A percentile compares a stretch with the other conserved stretches of the same genome.
These are phyloP conservation scores for Rhodinocichla rosea DNA, from an alignment of 2,113 vertebrate species.

Conservation along the genomic window DNA sequence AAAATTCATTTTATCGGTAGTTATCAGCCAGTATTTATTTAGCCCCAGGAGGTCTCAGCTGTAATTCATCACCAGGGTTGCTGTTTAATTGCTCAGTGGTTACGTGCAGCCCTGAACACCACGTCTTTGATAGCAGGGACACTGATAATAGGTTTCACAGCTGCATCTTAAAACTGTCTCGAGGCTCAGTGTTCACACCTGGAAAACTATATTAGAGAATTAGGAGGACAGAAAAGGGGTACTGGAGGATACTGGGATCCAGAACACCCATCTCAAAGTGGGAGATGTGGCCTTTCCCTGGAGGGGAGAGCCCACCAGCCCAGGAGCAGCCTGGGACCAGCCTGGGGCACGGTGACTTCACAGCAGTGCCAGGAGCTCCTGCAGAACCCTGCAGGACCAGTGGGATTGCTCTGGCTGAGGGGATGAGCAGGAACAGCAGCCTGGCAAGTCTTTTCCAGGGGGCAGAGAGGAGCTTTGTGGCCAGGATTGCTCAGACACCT, in stretches of 20 bases:
- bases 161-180: conserved; percentile 26
- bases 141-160: conserved; percentile 45
- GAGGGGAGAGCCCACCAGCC: neutral
- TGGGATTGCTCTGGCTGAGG: accelerated
- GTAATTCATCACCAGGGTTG: conserved; percentile 51
- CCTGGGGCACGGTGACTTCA: accelerated
- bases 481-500: neutral
- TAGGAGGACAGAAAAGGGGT: neutral
- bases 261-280: neutral
- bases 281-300: neutral
- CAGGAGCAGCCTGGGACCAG: accelerated
- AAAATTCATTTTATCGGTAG: conserved; percentile 7
- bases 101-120: conserved; percentile 47
- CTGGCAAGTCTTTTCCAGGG: neutral
- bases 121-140: conserved; percentile 4
- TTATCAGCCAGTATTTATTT: conserved; percentile 25
- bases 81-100: conserved; percentile 27
- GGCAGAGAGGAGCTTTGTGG: accelerated
- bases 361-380: neutral
- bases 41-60: conserved; percentile 10
- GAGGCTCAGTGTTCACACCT: neutral
- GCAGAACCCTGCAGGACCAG: accelerated
- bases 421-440: neutral
- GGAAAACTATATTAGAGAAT: neutral
- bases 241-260: neutral